Conservation (phyloP, 2,888 invertebrate genomes). For the Melinaea menophilus region DNA sequence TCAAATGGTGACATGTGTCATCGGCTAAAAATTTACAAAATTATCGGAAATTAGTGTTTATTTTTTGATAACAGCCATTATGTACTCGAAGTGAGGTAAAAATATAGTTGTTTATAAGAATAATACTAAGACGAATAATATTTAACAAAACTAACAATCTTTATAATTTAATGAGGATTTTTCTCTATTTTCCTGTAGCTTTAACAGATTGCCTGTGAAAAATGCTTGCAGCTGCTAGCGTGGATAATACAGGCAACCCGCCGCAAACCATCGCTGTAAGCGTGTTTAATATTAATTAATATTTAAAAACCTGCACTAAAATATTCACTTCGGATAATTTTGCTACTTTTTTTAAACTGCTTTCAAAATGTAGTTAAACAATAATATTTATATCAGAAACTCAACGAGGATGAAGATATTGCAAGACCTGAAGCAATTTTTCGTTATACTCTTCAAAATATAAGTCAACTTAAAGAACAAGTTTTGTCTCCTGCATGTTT, state of each 20-base stretch:
- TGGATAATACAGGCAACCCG: conserved; percentile 49
- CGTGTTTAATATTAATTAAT: conserved; percentile 20
- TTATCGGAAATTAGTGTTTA: conserved; percentile 60
- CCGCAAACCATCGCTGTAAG: conserved; percentile 29
- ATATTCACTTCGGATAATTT: conserved; percentile 1
- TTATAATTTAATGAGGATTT: conserved; percentile 12
- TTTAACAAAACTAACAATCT: background rate
- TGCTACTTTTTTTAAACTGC: background rate
- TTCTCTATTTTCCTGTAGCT: conserved; percentile 27
- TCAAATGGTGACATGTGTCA: conserved; percentile 60
- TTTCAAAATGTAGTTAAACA: background rate
- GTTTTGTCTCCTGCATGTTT: conserved; percentile 92
- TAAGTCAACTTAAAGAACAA: conserved; percentile 90
- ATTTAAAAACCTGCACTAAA: conserved; percentile 5
- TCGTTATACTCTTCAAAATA: conserved; percentile 89
- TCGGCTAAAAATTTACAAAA: conserved; percentile 64
- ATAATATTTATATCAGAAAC: conserved; percentile 51
- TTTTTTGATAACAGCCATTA: conserved; percentile 63
- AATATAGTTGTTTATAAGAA: background rate
- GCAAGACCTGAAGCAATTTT: conserved; percentile 96
- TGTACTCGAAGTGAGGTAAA: conserved; percentile 64
- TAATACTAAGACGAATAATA: conserved; percentile 10
- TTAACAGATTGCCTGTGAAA: conserved; percentile 44
- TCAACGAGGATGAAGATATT: conserved; percentile 84
- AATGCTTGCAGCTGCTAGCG: conserved; percentile 65